Percentiles rank a stretch among this genome's conserved stretches.
Evolutionary conservation across 2,888 invertebrate species (phyloP).

Genomic region (Scaptodrosophila latifasciaeformis): DNA sequence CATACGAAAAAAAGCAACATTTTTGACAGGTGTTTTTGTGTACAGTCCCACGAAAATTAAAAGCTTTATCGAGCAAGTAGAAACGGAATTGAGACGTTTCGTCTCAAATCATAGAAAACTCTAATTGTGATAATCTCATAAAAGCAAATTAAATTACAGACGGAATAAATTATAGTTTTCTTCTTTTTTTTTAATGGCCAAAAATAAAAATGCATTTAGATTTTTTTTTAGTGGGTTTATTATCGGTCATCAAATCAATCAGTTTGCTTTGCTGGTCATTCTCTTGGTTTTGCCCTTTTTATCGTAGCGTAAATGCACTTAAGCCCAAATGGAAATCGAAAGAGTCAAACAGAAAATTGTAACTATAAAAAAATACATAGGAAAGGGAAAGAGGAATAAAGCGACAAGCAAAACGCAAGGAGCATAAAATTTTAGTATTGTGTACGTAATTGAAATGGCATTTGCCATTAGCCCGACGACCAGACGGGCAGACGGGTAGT

Average conservation of each 20-base stretch:
- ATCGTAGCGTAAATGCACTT: conserved; percentile 59
- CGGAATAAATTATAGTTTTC: no score
- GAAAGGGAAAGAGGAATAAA: conserved; percentile 22
- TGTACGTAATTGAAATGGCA: conserved; percentile 65
- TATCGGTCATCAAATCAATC: background rate
- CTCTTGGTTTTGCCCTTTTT: background rate
- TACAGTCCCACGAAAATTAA: no score
- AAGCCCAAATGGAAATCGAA: conserved; percentile 58
- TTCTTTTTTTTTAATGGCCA: no score
- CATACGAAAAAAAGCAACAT: conserved; percentile 17
- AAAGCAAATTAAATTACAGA: no score
- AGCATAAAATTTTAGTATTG: conserved; percentile 65
- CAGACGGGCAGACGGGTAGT: background rate
- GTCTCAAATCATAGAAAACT: no score
- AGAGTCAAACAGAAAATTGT: conserved; percentile 15
- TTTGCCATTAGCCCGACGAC: conserved; percentile 54
- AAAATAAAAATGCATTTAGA: no score
- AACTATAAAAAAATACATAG: background rate
- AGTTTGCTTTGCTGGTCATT: background rate
- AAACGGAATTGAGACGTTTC: no score
- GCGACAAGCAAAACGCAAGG: conserved; percentile 33
- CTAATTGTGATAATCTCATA: no score
- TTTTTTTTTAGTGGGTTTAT: background rate
- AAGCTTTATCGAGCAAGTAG: no score
- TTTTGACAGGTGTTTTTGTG: conserved; percentile 35